Conservation (phyloP, 2,888 invertebrate species). For the Argyra leucocephala region DNA sequence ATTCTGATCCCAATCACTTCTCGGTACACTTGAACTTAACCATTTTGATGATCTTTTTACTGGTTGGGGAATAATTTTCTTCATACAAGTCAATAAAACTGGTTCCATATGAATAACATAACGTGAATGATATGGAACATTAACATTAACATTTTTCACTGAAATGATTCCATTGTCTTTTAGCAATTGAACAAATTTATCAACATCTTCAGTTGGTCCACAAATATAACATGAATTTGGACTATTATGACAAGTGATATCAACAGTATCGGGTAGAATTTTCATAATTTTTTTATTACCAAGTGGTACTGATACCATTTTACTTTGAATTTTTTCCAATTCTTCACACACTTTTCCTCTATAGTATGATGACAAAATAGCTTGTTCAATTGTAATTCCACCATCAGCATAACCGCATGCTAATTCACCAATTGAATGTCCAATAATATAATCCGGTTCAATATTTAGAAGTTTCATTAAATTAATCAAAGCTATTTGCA, state of each 20-base stretch:
- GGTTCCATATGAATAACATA: constrained; percentile 65
- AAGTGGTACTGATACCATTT: constrained; percentile 81
- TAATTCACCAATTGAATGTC: constrained; percentile 90
- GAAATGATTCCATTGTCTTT: constrained; percentile 67
- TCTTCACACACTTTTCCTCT: constrained; percentile 68
- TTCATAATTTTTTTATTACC: constrained; percentile 49
- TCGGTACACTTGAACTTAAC: constrained; percentile 76
- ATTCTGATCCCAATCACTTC: constrained; percentile 57
- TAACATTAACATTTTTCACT: constrained; percentile 72
- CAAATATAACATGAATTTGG: constrained; percentile 82
- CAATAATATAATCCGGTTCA: constrained; percentile 64
- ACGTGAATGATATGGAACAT: constrained; percentile 82
- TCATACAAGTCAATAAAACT: constrained; percentile 54
- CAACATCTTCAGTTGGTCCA: constrained; percentile 64
- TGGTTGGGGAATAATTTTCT: constrained; percentile 54
- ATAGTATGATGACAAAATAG: constrained; percentile 74
- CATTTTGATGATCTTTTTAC: constrained; percentile 63
- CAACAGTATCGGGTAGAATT: constrained; percentile 64
- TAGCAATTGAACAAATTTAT: constrained; percentile 55
- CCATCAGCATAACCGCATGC: constrained; percentile 94
- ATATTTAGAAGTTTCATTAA: constrained; percentile 52
- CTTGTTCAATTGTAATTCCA: constrained; percentile 76
- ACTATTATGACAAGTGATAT: constrained; percentile 81
- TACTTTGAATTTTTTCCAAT: constrained; percentile 59
- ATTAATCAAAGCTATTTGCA: constrained; percentile 56